Base-by-base conservation (phyloP, 2,888 invertebrate genomes). In the Protophormia terraenovae region DNA sequence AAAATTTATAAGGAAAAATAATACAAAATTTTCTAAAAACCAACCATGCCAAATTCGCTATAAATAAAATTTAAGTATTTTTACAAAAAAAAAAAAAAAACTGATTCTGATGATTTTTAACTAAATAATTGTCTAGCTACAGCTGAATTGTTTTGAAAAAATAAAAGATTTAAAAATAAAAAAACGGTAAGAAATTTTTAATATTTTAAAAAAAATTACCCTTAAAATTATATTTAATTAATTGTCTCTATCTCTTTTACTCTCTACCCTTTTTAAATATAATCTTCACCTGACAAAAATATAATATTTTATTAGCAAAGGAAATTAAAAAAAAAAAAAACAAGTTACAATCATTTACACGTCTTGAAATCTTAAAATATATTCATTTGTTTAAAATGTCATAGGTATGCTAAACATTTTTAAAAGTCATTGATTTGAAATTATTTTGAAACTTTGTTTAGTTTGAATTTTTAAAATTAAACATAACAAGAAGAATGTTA, bases 101-200 rank as follows among this genome's bases (percentile, higher is more conserved):
- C n/a, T 83, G 79, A 67, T 84, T 87, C 73, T 86, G 86, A 45
- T 84, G 84, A 77, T 82, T 71, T 78, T 64, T 55, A 50, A 71
- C 50, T 88, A 86, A 89, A 90, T 90, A 89, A 90, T 90, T 91
- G 91, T 90, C 88, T 89, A 89, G 90, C 90, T 90, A 90, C 91
- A 90, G 89, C 89, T 69, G 78, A 78, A 86, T 83, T 82, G 67
- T 69, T 71, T 24, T 67, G 22, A 64, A 67, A 78, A 73, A 53
- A 67, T 22, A 24, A 50, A 62, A 60, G 10, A 8, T 8, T 16
- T 27, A 66, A 27, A 12, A 35, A 14, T 12, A 50, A 41, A 19
- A 60, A 71, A 58, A 67, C 55, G 83, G 86, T 86, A 83, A 80
- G 86, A 80, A 80, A 83, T 76, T 62, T 58, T 14, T n/a, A n/a